Percentiles rank a stretch among this genome's conserved stretches.
Conservation (phyloP, 2,113 vertebrate genomes). For the Chlorocebus sabaeus region DNA sequence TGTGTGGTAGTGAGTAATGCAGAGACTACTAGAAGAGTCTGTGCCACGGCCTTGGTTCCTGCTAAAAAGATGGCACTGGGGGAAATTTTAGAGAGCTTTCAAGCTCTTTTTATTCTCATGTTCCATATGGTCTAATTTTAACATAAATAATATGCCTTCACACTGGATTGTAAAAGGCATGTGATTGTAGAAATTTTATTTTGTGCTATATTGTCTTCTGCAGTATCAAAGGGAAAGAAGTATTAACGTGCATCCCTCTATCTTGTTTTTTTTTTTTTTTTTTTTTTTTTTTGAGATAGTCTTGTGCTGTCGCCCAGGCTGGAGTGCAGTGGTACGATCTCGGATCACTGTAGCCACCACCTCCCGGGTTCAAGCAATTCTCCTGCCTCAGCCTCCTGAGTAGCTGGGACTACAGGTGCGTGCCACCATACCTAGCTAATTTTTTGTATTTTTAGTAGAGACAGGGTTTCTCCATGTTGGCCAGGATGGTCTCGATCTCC, state of each 20-base stretch:
- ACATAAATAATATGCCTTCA: slow-evolving; percentile 69
- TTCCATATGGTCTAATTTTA: slow-evolving; percentile 63
- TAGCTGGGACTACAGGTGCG: no score
- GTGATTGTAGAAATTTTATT: slow-evolving; percentile 68
- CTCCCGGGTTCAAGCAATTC: no score
- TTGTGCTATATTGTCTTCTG: slow-evolving; percentile 70
- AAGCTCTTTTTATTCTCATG: not conserved
- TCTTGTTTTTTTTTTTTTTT: not conserved
- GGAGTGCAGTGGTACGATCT: no score
- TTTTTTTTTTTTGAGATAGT: no score
- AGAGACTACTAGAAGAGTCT: not conserved
- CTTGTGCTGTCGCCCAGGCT: no score
- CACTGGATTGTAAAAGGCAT: slow-evolving; percentile 72
- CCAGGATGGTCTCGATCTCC: no score
- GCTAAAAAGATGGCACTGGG: not conserved
- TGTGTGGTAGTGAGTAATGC: not conserved
- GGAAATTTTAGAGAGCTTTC: not conserved
- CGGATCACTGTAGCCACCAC: no score
- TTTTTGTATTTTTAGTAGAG: no score
- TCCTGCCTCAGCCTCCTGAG: no score
- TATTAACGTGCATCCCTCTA: slow-evolving; percentile 61
- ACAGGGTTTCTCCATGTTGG: no score
- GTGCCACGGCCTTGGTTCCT: fast-evolving
- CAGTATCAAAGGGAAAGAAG: slow-evolving; percentile 73
- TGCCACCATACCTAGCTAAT: no score